phyloP scores from a whole-genome alignment of 2,113 vertebrate species.

The Rhipidura dahli region DNA sequence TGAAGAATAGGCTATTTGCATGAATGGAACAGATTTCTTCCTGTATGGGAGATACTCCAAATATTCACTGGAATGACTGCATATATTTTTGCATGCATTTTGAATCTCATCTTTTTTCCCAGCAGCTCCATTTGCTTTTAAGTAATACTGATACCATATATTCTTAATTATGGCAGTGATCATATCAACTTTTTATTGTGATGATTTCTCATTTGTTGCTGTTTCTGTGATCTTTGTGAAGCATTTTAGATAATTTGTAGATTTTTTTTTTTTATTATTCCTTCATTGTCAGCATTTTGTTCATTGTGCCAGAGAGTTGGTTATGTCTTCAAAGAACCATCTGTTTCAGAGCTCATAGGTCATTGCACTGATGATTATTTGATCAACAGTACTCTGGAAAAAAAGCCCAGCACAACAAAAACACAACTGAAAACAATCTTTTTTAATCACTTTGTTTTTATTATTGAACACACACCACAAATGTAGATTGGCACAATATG shows the following conservation, averaged over 20 bases:
- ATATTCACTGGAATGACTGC: not conserved
- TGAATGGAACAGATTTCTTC: not conserved
- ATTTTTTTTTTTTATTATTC: not conserved
- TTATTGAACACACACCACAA: not conserved
- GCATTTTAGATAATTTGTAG: not conserved
- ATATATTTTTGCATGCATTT: not conserved
- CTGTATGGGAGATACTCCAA: not conserved
- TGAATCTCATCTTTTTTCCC: not conserved
- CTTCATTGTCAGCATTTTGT: not conserved
- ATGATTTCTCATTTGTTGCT: not conserved
- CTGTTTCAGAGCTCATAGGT: not conserved
- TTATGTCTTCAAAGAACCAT: not conserved
- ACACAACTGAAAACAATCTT: not conserved
- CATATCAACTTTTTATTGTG: not conserved
- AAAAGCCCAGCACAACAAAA: not conserved
- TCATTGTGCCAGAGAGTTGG: not conserved
- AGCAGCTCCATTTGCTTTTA: not conserved
- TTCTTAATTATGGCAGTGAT: not conserved
- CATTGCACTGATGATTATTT: not conserved
- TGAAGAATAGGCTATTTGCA: not conserved
- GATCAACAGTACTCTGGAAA: not conserved
- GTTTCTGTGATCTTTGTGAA: not conserved
- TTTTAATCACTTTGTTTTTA: not conserved
- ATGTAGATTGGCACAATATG: not conserved
- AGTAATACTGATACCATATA: not conserved